Evolutionary conservation across 2,888 invertebrate species (phyloP).

Genomic region (Chrysomela aeneicollis): DNA sequence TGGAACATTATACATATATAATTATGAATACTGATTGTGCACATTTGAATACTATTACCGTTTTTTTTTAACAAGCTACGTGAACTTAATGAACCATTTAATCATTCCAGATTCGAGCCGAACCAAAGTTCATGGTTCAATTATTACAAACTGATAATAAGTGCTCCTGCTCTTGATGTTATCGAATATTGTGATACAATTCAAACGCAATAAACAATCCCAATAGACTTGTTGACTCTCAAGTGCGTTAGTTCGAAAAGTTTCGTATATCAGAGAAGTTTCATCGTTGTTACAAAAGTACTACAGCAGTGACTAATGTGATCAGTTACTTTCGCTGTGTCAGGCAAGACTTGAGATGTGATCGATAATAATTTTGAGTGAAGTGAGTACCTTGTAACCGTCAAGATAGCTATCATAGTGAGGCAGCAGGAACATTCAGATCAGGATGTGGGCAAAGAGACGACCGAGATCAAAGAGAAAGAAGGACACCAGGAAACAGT

Average conservation of each 20-base stretch:
- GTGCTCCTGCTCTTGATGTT: neutral
- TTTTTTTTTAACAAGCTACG: no score
- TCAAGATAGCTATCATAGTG: slow-evolving; percentile 70
- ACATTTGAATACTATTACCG: no score
- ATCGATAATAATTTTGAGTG: slow-evolving; percentile 15
- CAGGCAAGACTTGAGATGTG: neutral
- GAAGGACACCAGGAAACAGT: slow-evolving; percentile 68
- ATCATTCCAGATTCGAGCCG: neutral
- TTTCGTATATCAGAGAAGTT: neutral
- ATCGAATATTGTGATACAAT: neutral
- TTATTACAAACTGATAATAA: neutral
- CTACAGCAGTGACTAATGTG: slow-evolving; percentile 9
- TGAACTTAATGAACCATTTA: neutral
- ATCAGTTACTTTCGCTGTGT: neutral
- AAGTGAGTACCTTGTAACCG: slow-evolving; percentile 28
- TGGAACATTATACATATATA: no score
- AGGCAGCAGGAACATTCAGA: slow-evolving; percentile 68
- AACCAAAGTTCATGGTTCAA: neutral
- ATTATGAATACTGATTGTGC: no score
- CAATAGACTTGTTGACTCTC: neutral
- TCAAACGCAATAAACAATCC: no score
- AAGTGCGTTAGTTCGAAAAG: neutral
- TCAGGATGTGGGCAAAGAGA: slow-evolving; percentile 68
- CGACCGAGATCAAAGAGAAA: slow-evolving; percentile 71
- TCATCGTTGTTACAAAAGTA: neutral